These are phyloP conservation scores for Resseliella maxima DNA, from an alignment of 2,888 invertebrate genomes.

Conservation along the genomic window DNA sequence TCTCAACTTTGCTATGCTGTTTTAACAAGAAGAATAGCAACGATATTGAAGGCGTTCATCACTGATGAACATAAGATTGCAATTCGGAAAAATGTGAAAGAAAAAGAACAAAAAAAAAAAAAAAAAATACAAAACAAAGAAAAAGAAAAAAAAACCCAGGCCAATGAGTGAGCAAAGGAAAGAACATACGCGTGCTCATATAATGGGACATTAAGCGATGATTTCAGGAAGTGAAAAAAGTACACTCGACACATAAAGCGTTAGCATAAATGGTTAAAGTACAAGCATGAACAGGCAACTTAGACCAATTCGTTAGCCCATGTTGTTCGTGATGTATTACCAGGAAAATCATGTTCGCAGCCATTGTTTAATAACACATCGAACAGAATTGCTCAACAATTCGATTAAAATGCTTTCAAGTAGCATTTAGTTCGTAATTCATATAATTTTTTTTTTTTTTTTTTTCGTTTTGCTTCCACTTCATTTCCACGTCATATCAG, in stretches of 20 bases:
- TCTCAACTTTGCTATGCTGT: not conserved
- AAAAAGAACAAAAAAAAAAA: not conserved
- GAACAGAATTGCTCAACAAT: conserved; percentile 12
- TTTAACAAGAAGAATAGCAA: not conserved
- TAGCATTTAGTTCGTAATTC: not conserved
- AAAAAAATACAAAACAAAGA: too few species aligned
- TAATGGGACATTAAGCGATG: not conserved
- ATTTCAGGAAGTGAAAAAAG: not conserved
- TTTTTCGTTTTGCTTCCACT: not conserved
- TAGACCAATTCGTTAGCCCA: too few species aligned
- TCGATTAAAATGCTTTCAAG: conserved; percentile 4
- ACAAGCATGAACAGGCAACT: not conserved
- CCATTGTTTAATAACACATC: not conserved
- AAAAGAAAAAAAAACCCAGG: not conserved
- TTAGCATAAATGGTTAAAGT: not conserved
- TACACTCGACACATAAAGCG: not conserved
- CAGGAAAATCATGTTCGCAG: not conserved
- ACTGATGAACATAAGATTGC: too few species aligned
- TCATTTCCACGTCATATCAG: not conserved
- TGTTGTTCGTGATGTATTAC: too few species aligned
- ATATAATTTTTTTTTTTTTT: not conserved
- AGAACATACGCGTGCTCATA: not conserved
- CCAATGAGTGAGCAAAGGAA: not conserved
- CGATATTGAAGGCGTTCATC: not conserved
- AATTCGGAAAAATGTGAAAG: not conserved